Evolutionary conservation across 2,888 invertebrate species (phyloP).

Genomic region (Hermaeophaga mercurialis): DNA sequence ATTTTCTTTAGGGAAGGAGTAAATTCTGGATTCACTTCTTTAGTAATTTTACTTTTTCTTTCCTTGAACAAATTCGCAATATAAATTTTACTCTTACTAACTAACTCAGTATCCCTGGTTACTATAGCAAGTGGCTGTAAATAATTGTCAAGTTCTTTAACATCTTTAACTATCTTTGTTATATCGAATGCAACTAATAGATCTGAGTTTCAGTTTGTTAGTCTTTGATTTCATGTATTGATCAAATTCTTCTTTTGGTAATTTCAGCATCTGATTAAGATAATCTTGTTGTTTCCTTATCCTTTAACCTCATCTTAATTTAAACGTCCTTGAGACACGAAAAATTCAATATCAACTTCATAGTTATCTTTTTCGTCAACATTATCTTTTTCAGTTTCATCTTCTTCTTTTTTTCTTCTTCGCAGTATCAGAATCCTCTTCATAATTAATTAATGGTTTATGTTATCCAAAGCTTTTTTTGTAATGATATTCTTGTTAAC

Average conservation of each 20-base stretch:
- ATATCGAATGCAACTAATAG: constrained; percentile 83
- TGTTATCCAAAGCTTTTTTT: too few species aligned
- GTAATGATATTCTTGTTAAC: too few species aligned
- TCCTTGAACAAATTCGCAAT: constrained; percentile 30
- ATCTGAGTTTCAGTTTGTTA: constrained; percentile 78
- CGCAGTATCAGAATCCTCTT: too few species aligned
- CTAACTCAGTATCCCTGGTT: constrained; percentile 57
- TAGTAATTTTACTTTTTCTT: constrained; percentile 37
- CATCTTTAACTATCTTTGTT: constrained; percentile 65
- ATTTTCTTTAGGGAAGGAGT: constrained; percentile 68
- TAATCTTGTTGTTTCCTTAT: constrained; percentile 63
- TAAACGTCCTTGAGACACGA: constrained; percentile 93
- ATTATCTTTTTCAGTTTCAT: constrained; percentile 75
- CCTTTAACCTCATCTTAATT: constrained; percentile 80
- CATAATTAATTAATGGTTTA: too few species aligned
- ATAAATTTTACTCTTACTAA: constrained; percentile 49
- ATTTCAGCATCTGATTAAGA: constrained; percentile 81
- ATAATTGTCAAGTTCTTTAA: constrained; percentile 66
- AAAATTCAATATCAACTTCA: constrained; percentile 92
- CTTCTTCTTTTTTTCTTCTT: too few species aligned
- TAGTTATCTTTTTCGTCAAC: constrained; percentile 82
- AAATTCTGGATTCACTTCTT: constrained; percentile 59
- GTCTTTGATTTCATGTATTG: constrained; percentile 85
- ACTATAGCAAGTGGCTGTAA: constrained; percentile 64
- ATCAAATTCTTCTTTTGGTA: constrained; percentile 85